Conservation (phyloP, 1,140 invertebrate species). For the Papilio glaucus region DNA sequence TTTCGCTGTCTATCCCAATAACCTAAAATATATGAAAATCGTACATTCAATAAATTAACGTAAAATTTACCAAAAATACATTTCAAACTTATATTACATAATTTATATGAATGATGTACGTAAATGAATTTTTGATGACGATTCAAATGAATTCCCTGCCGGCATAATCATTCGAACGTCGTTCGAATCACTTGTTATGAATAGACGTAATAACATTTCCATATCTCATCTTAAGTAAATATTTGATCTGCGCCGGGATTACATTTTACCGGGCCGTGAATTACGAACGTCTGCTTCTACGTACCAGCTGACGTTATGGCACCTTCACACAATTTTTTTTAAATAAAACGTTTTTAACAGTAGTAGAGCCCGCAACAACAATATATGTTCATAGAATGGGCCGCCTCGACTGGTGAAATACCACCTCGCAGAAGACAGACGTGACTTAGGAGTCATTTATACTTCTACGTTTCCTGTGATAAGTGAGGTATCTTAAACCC, state of each 20-base stretch:
- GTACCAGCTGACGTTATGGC: slow-evolving; percentile 5
- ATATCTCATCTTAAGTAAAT: slow-evolving; percentile 49
- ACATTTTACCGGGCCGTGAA: slow-evolving; percentile 50
- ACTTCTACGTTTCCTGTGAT: too few species aligned
- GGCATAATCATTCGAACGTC: slow-evolving; percentile 19
- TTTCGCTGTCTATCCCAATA: too few species aligned
- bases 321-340: background rate
- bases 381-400: too few species aligned
- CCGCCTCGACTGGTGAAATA: too few species aligned
- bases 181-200: slow-evolving; percentile 22
- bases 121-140: slow-evolving; percentile 11
- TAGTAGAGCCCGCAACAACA: too few species aligned
- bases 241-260: slow-evolving; percentile 63
- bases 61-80: too few species aligned
- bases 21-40: too few species aligned
- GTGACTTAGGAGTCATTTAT: too few species aligned
- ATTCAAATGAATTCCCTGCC: background rate
- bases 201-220: slow-evolving; percentile 33
- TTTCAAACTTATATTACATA: background rate
- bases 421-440: too few species aligned
- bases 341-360: too few species aligned
- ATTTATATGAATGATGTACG: background rate
- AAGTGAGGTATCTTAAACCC: too few species aligned
- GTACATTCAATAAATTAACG: too few species aligned
- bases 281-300: slow-evolving; percentile 50